Conservation (phyloP, 2,888 invertebrate genomes). For the Selenia dentaria region DNA sequence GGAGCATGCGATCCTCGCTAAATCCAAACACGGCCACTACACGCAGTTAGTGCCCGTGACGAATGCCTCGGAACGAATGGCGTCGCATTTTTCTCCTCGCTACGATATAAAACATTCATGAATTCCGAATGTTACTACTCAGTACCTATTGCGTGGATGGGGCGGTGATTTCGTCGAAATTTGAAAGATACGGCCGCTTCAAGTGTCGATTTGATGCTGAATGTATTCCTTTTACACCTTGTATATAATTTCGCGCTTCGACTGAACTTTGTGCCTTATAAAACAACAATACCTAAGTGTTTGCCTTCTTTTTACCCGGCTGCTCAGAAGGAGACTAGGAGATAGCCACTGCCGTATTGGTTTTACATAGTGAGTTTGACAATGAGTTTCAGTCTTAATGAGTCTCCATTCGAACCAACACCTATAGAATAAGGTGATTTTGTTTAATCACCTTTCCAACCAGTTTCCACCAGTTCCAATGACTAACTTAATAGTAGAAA, state of each 20-base stretch:
- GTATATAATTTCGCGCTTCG: slow-evolving; percentile 32
- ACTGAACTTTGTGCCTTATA: slow-evolving; percentile 15
- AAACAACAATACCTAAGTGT: too few species aligned
- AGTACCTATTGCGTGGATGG: slow-evolving; percentile 58
- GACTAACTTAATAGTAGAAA: too few species aligned
- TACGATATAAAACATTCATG: slow-evolving; percentile 69
- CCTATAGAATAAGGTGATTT: too few species aligned
- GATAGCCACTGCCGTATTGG: too few species aligned
- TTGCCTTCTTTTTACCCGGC: too few species aligned
- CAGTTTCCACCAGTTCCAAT: too few species aligned
- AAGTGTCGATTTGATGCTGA: slow-evolving; percentile 44
- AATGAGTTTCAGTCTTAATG: too few species aligned
- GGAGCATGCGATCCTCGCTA: slow-evolving; percentile 64
- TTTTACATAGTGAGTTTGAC: too few species aligned
- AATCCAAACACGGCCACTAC: slow-evolving; percentile 73
- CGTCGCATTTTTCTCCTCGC: slow-evolving; percentile 74
- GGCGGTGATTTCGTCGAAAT: slow-evolving; percentile 53
- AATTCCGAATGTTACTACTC: slow-evolving; percentile 71
- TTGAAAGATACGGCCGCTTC: slow-evolving; percentile 47
- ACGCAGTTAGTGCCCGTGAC: slow-evolving; percentile 79
- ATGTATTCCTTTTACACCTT: slow-evolving; percentile 39
- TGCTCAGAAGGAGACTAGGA: too few species aligned
- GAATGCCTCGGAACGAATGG: slow-evolving; percentile 70
- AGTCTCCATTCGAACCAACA: too few species aligned
- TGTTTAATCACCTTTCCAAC: too few species aligned